A percentile compares a stretch with the other conserved stretches of the same genome.
Conservation (phyloP, 2,888 invertebrate genomes). For the Polia nebulosa region DNA sequence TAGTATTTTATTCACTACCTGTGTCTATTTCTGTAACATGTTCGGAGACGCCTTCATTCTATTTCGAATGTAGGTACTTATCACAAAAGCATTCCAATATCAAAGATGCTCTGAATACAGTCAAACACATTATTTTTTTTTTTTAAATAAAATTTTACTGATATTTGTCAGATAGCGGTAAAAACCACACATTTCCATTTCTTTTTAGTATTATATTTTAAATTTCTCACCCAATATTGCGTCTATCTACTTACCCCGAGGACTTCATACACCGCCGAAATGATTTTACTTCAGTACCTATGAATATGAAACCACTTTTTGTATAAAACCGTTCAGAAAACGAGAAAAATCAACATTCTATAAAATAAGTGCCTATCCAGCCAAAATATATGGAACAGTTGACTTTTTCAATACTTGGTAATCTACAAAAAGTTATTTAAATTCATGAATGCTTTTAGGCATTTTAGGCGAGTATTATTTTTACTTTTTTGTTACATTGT, state of each 20-base stretch:
- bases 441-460: constrained; percentile 48
- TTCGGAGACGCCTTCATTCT: not conserved
- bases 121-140: not conserved
- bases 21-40: no score
- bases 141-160: not conserved
- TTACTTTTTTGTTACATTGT: constrained; percentile 13
- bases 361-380: constrained; percentile 25
- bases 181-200: not conserved
- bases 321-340: constrained; percentile 22
- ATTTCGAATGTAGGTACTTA: not conserved
- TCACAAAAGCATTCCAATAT: no score
- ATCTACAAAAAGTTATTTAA: constrained; percentile 30
- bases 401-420: constrained; percentile 32
- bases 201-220: not conserved
- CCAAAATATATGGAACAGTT: constrained; percentile 17
- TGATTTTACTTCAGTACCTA: constrained; percentile 3
- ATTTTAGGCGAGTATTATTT: constrained; percentile 22
- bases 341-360: constrained; percentile 33
- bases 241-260: not conserved
- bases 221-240: not conserved
- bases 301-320: constrained; percentile 5
- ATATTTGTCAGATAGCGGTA: not conserved
- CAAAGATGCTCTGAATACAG: not conserved
- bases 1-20: no score
- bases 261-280: not conserved